Conservation (phyloP, 2,888 invertebrate genomes). For the Calameuta pallipes region DNA sequence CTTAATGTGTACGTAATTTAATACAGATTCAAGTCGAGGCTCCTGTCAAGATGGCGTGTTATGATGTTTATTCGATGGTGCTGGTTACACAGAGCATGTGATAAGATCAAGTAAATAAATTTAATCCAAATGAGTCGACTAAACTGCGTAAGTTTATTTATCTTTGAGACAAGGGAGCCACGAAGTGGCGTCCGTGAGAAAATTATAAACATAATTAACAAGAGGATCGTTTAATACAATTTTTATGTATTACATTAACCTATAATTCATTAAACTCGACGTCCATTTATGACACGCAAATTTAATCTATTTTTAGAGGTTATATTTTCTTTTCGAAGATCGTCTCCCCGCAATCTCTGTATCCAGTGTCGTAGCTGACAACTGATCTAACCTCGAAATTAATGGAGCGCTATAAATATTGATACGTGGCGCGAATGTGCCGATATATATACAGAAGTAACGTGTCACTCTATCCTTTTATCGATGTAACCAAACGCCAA, state of each 20-base stretch:
- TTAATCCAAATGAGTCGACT: neutral
- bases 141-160: neutral
- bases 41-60: constrained; percentile 20
- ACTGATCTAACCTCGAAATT: constrained; percentile 23
- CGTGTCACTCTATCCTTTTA: constrained; percentile 50
- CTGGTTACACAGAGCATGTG: constrained; percentile 21
- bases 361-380: neutral
- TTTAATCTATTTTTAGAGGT: neutral
- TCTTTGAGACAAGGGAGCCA: neutral
- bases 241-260: neutral
- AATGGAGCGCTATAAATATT: constrained; percentile 58
- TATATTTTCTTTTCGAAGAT: neutral
- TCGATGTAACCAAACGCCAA: constrained; percentile 63
- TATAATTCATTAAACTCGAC: constrained; percentile 1
- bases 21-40: neutral
- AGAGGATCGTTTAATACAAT: neutral
- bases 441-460: constrained; percentile 42
- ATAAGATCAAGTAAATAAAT: constrained; percentile 22
- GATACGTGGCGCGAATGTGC: constrained; percentile 44
- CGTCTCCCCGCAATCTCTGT: neutral
- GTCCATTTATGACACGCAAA: constrained; percentile 15
- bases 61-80: constrained; percentile 25
- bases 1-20: neutral
- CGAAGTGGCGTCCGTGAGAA: neutral
- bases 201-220: neutral